Base-by-base conservation (phyloP, 1,140 invertebrate genomes). In the Saccostrea echinata region DNA sequence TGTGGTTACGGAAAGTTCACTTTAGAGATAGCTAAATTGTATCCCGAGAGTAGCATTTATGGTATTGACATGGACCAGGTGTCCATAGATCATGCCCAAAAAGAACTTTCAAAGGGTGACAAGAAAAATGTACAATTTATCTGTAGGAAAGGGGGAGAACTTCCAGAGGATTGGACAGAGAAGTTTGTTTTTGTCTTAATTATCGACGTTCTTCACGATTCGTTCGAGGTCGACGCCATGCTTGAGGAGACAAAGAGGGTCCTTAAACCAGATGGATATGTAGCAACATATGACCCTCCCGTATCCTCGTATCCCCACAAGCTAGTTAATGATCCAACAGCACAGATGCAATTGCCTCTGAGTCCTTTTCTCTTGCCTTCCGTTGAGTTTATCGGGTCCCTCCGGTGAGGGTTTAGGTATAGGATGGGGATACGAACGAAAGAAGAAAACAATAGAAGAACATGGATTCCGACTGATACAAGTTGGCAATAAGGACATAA, bases 201-300 rank as follows among this genome's bases (percentile, higher is more conserved):
- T 24, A 61, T 57, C 11, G 88, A 86, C 80, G 85, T 89, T 12
- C 57, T 89, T 21, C 88, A 89, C 61, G 88, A 89, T 55, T 30
- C 86, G 6, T 51, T 61, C 3, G 52, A 80, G 51, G 81, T 86
- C 0, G 33, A 84, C 0, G 4, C 61, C 13, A 27, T 64, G 11
- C 43, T 89, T n/a, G 53, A n/a, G 13, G 61, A 80, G 4, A 64
- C 86, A 9, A 81, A 53, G 52, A 64, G 82, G 30, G 83, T 89
- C 51, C 55, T 89, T 1, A 87, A 89, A 57, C 16, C 86, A 24
- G 88, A 82, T 24, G 88, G 88, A 4, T 64, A 71, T 4, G 24
- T 84, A 18, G 71, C 52, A 13, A 35, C 35, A 1, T 52, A 84
- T 6, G 85, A 89, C 33, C 88, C 88, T 6, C 13, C 27, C 0